These are phyloP conservation scores for Lordiphosa mommai DNA, from an alignment of 1,140 invertebrate genomes.

Conservation along the genomic window DNA sequence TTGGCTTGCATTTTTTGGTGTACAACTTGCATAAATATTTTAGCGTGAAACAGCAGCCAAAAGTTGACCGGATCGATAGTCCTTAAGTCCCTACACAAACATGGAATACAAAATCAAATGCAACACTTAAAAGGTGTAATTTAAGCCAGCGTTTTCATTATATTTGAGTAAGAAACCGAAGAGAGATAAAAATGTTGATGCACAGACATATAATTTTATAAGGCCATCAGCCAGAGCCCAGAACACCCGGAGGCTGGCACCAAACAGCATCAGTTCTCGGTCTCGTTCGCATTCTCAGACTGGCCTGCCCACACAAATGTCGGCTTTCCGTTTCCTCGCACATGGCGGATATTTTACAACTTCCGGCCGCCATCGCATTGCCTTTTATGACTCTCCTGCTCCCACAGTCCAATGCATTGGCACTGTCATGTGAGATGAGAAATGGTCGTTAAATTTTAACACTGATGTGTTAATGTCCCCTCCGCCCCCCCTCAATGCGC, in stretches of 20 bases:
- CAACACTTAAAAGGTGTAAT: slow-evolving; percentile 16
- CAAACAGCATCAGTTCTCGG: slow-evolving; percentile 16
- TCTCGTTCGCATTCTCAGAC: background rate
- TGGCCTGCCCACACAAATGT: slow-evolving; percentile 25
- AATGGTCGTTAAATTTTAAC: slow-evolving; percentile 69
- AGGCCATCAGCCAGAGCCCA: slow-evolving; percentile 17
- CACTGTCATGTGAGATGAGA: background rate
- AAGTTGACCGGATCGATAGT: slow-evolving; percentile 12
- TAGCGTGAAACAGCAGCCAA: slow-evolving; percentile 12
- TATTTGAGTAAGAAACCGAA: slow-evolving; percentile 32
- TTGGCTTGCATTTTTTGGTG: slow-evolving; percentile 21
- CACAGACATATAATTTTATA: slow-evolving; percentile 46
- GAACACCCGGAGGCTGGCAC: background rate
- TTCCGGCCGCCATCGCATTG: slow-evolving; percentile 38
- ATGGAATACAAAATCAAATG: slow-evolving; percentile 30
- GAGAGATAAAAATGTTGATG: slow-evolving; percentile 41
- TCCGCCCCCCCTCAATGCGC: slow-evolving; percentile 20
- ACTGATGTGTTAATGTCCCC: slow-evolving; percentile 75
- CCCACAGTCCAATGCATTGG: background rate
- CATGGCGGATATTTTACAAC: slow-evolving; percentile 70
- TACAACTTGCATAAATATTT: slow-evolving; percentile 35
- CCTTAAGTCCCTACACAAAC: background rate
- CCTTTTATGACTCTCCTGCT: slow-evolving; percentile 23
- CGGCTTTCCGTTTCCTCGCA: slow-evolving; percentile 40
- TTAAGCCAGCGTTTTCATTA: slow-evolving; percentile 44